Evolutionary conservation across 2,113 vertebrate species (phyloP), one percentile per base, ranked within the genome.

Genomic region (Sebastes fasciatus): DNA sequence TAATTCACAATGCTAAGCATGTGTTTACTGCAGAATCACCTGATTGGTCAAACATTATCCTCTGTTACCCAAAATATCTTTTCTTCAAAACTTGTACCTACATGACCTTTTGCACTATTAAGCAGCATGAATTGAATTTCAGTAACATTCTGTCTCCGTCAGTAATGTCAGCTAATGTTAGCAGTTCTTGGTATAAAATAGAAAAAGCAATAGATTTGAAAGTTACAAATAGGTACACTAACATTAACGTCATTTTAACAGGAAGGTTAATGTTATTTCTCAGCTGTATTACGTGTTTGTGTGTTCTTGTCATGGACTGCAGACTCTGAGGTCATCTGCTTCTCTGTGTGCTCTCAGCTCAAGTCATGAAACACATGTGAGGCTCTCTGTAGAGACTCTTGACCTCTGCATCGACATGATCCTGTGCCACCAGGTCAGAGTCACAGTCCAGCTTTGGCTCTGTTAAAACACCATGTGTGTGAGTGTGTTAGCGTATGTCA

Each of bases 291-390:
- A 26, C 12, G 49, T 51, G 54, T 74, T 19, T 51, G 58, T 51
- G 72, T 74, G 58, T 74, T 69, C 48, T 69, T 5, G 48, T 69
- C 43, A 34, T 7, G 54, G 69, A 45, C n/a, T 4, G 8, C 69
- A 45, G 19, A 71, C 69, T 23, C 52, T 13, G 52, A 45, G 19
- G 54, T 49, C 57, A 49, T 74, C 17, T 43, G 34, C 40, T 57
- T 43, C 51, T 43, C 51, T 63, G 51, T 42, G 34, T 8, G 21
- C 43, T 60, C 8, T 12, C 13, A 42, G 45, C 51, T 60, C 77
- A 77, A 84, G 68, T 84, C 58, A 72, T 55, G 69, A 55, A 84
- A 72, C 63, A 74, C 78, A 84, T 72, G 60, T 75, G 64, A 73
- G 40, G 62, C 40, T 82, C 72, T 71, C 72, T 66, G 43, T n/a